Conservation (phyloP, 2,113 vertebrate genomes). For the Anguilla japonica region DNA sequence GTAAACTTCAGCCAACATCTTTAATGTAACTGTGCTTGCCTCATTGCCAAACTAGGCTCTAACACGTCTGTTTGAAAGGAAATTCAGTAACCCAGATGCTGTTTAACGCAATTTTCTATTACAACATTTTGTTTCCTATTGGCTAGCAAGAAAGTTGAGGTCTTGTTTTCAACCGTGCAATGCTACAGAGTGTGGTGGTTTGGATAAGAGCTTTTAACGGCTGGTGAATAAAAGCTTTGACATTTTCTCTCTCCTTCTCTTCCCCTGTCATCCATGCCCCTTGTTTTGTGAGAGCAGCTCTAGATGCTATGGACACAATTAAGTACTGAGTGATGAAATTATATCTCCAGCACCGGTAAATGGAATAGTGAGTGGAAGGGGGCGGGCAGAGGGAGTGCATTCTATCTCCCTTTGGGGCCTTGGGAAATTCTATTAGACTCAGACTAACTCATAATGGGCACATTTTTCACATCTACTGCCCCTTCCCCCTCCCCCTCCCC, state of each 20-base stretch:
- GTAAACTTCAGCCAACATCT: not conserved
- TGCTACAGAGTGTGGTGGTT: slow-evolving; percentile 34
- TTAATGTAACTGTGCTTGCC: not conserved
- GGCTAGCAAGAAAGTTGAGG: slow-evolving; percentile 13
- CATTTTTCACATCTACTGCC: slow-evolving; percentile 51
- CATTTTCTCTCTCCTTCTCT: slow-evolving; percentile 54
- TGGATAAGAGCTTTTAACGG: slow-evolving; percentile 65
- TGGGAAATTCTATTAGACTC: slow-evolving; percentile 62
- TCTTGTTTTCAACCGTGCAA: slow-evolving; percentile 4
- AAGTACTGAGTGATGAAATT: slow-evolving; percentile 65
- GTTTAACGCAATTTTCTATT: slow-evolving; percentile 24
- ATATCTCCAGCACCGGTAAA: slow-evolving; percentile 57
- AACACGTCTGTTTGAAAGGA: not conserved
- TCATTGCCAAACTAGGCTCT: not conserved
- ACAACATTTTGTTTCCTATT: not conserved
- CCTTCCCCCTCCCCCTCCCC: slow-evolving; percentile 32
- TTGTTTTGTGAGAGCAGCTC: slow-evolving; percentile 43
- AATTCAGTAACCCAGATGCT: not conserved
- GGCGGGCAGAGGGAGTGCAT: slow-evolving; percentile 60
- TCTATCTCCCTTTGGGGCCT: slow-evolving; percentile 51
- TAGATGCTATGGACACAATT: slow-evolving; percentile 65
- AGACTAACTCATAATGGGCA: slow-evolving; percentile 44
- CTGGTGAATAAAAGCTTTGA: slow-evolving; percentile 70
- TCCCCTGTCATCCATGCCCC: slow-evolving; percentile 34
- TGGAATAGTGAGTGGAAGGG: slow-evolving; percentile 49